A percentile compares a stretch with the other conserved stretches of the same genome.
These are phyloP conservation scores for Silurus aristotelis DNA, from an alignment of 2,797 vertebrate species.

Conservation along the genomic window DNA sequence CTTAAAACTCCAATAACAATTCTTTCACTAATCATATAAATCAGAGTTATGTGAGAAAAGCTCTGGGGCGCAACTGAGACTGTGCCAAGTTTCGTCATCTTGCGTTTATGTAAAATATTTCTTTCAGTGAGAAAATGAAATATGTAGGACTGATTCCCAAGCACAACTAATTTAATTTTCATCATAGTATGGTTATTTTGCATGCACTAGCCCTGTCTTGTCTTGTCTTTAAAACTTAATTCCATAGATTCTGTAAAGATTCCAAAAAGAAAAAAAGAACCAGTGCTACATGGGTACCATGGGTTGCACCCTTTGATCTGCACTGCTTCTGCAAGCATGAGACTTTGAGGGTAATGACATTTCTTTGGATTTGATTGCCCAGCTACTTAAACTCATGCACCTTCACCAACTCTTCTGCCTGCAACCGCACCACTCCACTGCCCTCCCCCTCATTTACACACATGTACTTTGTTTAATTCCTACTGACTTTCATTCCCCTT, in stretches of 20 bases:
- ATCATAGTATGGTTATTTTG: background rate
- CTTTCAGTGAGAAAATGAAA: background rate
- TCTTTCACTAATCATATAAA: conserved; percentile 7
- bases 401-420: too few species aligned
- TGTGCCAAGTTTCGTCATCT: background rate
- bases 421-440: too few species aligned
- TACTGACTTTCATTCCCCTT: too few species aligned
- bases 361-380: too few species aligned
- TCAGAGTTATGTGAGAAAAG: background rate
- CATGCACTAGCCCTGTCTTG: background rate
- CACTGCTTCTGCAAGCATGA: background rate
- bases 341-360: background rate
- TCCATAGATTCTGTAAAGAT: background rate
- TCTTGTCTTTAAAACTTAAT: background rate
- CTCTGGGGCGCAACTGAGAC: background rate
- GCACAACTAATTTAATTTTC: background rate
- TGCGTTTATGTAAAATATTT: background rate
- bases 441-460: too few species aligned
- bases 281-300: background rate
- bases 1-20: background rate
- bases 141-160: background rate
- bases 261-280: background rate
- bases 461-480: too few species aligned
- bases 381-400: too few species aligned
- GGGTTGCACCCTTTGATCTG: background rate